Evolutionary conservation across 2,113 vertebrate species (phyloP).

Genomic region (Seriola quinqueradiata): DNA sequence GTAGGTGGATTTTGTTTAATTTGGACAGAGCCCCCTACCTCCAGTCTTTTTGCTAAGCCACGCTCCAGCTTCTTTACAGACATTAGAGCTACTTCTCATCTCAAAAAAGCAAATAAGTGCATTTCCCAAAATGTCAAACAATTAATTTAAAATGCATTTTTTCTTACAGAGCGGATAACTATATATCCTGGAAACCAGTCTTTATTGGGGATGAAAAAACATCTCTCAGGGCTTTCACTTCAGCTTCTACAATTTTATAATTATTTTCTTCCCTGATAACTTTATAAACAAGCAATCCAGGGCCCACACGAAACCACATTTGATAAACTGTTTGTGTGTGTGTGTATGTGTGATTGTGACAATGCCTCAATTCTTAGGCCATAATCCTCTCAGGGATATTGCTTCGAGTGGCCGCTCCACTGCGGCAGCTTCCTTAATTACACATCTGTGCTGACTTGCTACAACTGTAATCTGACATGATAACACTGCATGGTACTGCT

Average conservation of each 20-base stretch:
- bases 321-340: constrained; percentile 38
- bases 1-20: not conserved
- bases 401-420: constrained; percentile 70
- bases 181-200: constrained; percentile 2
- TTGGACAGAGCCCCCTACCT: too few species aligned
- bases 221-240: not conserved
- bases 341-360: constrained; percentile 45
- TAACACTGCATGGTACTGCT: constrained; percentile 60
- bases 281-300: constrained; percentile 42
- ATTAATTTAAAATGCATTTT: not conserved
- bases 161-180: not conserved
- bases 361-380: constrained; percentile 63
- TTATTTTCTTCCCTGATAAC: constrained; percentile 30
- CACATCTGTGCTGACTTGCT: constrained; percentile 76
- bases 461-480: constrained; percentile 76
- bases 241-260: not conserved
- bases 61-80: not conserved
- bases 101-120: not conserved
- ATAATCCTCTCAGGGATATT: constrained; percentile 75
- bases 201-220: not conserved
- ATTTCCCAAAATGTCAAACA: not conserved
- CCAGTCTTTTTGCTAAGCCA: too few species aligned
- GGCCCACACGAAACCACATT: not conserved
- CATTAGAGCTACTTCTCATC: not conserved
- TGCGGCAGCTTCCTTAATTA: constrained; percentile 73